These are phyloP conservation scores for Corynorhinus townsendii DNA, from an alignment of 2,113 vertebrate genomes.

Conservation along the genomic window DNA sequence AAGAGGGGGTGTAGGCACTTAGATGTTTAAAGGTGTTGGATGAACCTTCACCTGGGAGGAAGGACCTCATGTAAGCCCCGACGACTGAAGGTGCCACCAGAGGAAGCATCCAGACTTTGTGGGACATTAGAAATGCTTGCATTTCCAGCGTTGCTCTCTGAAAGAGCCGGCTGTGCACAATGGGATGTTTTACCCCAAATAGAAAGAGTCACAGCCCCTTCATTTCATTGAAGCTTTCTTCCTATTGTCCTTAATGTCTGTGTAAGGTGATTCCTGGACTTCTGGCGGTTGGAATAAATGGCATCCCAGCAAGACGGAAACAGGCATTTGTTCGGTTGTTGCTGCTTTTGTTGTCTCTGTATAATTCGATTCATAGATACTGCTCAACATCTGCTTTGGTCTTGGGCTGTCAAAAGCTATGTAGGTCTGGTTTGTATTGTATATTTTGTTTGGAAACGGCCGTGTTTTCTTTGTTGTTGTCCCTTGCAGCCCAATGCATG, in stretches of 20 bases:
- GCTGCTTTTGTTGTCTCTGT: not conserved
- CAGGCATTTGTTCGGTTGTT: fast-evolving
- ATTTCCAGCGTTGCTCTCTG: not conserved
- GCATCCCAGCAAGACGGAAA: not conserved
- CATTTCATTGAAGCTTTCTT: not conserved
- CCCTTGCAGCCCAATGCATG: not conserved
- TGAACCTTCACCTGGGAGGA: not conserved
- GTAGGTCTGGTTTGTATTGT: not conserved
- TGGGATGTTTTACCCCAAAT: not conserved
- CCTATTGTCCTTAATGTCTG: not conserved
- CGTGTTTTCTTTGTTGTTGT: not conserved
- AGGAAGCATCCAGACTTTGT: not conserved
- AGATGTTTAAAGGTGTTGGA: not conserved
- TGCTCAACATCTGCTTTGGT: not conserved
- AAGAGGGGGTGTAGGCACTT: not conserved
- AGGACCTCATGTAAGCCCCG: not conserved
- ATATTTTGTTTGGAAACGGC: not conserved
- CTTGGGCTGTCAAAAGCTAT: not conserved
- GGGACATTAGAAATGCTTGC: not conserved
- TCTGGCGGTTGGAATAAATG: not conserved
- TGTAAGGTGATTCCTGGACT: not conserved
- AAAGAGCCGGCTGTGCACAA: not conserved
- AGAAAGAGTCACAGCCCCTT: not conserved
- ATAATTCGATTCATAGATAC: not conserved
- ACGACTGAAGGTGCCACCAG: not conserved